phyloP scores from a whole-genome alignment of 2,888 invertebrate genomes.

The Agriopis aurantiaria region DNA sequence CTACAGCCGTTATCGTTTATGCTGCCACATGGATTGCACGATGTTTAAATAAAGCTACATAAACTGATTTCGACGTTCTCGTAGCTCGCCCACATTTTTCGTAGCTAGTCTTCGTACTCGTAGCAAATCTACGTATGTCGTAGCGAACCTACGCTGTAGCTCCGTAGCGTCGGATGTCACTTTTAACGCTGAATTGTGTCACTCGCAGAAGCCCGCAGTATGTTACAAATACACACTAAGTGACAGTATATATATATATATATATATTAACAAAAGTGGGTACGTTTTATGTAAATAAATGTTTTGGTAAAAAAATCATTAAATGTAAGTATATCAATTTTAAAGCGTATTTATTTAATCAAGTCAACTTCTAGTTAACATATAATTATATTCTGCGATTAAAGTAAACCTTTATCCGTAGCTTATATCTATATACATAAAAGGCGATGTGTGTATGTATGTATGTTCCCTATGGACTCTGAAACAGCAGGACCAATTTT shows the following conservation, averaged over 20 bases:
- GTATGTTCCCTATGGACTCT: too few relatives aligned
- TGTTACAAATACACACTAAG: slow-evolving; percentile 5
- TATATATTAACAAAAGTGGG: slow-evolving; percentile 4
- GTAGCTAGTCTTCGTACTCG: slow-evolving; percentile 30
- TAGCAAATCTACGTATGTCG: slow-evolving; percentile 11
- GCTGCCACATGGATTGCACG: background rate
- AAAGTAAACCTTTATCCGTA: too few relatives aligned
- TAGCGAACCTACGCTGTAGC: slow-evolving; percentile 37
- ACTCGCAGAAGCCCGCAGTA: slow-evolving; percentile 9
- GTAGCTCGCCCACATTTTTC: slow-evolving; percentile 5
- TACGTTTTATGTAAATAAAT: background rate
- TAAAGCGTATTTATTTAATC: too few relatives aligned
- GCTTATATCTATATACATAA: too few relatives aligned
- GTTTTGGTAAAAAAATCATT: too few relatives aligned
- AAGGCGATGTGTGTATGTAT: too few relatives aligned
- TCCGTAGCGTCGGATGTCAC: slow-evolving; percentile 21
- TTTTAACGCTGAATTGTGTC: slow-evolving; percentile 22
- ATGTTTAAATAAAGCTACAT: slow-evolving; percentile 11
- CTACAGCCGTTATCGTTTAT: slow-evolving; percentile 17
- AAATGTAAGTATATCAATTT: too few relatives aligned
- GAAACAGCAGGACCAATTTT: too few relatives aligned
- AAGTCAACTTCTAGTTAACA: too few relatives aligned
- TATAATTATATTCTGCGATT: too few relatives aligned
- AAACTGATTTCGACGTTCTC: slow-evolving; percentile 18
- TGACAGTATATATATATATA: slow-evolving; percentile 17